Conservation (phyloP, 2,888 invertebrate genomes). For the Malacosoma neustria region DNA sequence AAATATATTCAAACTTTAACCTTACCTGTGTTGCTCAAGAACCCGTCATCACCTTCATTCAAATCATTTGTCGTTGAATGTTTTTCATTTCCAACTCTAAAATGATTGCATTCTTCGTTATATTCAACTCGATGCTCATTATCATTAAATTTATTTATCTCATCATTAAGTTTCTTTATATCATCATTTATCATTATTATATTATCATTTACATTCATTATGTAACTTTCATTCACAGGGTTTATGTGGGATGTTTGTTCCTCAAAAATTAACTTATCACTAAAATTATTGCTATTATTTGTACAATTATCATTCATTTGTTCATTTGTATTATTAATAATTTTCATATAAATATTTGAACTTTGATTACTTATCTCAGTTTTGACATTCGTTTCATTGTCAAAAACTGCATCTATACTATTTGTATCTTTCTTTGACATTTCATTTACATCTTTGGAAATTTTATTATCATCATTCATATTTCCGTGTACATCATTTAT, state of each 20-base stretch:
- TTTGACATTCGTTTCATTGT: conserved; percentile 8
- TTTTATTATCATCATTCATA: conserved; percentile 2
- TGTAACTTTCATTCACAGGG: too few relatives aligned
- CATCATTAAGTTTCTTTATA: neutral
- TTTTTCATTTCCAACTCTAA: conserved; percentile 6
- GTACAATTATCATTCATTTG: neutral
- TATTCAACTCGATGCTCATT: neutral
- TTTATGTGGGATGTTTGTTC: too few relatives aligned
- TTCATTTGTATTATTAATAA: neutral
- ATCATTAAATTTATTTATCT: neutral
- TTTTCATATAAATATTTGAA: neutral
- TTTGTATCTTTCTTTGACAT: too few relatives aligned
- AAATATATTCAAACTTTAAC: too few relatives aligned
- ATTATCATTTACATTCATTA: neutral
- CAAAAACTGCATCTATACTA: neutral
- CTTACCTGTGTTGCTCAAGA: conserved; percentile 31
- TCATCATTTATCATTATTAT: neutral
- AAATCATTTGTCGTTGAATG: neutral
- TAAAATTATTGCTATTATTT: neutral
- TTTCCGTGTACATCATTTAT: conserved; percentile 1
- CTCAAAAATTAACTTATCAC: too few relatives aligned
- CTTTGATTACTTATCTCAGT: neutral
- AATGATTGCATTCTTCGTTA: conserved; percentile 7
- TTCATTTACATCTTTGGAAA: neutral
- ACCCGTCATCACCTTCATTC: conserved; percentile 4